A percentile compares a stretch with the other conserved stretches of the same genome.
Evolutionary conservation across 1,140 invertebrate species (phyloP).

Genomic region (Pseudobourletiella spinata): DNA sequence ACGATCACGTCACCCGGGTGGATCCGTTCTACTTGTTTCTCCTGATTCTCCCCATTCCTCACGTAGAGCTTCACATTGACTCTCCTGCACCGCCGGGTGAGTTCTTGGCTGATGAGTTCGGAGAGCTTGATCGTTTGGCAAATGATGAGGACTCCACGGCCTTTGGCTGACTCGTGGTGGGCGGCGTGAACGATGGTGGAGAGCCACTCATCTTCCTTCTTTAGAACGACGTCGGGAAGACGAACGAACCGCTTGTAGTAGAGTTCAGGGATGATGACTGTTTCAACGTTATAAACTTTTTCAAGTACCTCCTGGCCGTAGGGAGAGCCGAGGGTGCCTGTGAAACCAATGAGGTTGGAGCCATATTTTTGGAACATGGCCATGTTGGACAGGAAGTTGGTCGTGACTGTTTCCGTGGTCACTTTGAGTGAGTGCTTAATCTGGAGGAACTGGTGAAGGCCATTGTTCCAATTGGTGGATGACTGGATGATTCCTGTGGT

Average conservation of each 20-base stretch:
- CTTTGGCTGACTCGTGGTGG: neutral
- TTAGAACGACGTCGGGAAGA: neutral
- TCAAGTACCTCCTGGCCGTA: neutral
- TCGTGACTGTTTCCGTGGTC: conserved; percentile 7
- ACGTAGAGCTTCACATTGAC: conserved; percentile 6
- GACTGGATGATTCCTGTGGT: conserved; percentile 7
- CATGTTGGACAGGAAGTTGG: conserved; percentile 14
- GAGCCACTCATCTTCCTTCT: neutral
- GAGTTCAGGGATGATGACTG: neutral
- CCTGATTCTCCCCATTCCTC: conserved; percentile 1
- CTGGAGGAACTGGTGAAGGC: conserved; percentile 12
- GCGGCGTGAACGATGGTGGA: neutral
- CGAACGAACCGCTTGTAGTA: neutral
- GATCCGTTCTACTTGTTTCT: conserved; percentile 10
- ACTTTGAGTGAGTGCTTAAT: conserved; percentile 9
- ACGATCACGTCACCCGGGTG: conserved; percentile 36
- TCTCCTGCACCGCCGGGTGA: neutral
- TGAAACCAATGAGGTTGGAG: conserved; percentile 8
- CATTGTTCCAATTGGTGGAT: conserved; percentile 5
- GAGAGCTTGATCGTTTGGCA: conserved; percentile 10
- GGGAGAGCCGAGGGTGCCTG: conserved; percentile 13
- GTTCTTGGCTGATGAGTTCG: neutral
- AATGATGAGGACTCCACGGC: conserved; percentile 10
- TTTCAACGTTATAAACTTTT: conserved; percentile 3
- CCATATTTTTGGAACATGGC: conserved; percentile 14